Percentiles rank a stretch among this genome's conserved stretches.
Conservation (phyloP, 2,888 invertebrate species). For the Theodoxus fluviatilis region DNA sequence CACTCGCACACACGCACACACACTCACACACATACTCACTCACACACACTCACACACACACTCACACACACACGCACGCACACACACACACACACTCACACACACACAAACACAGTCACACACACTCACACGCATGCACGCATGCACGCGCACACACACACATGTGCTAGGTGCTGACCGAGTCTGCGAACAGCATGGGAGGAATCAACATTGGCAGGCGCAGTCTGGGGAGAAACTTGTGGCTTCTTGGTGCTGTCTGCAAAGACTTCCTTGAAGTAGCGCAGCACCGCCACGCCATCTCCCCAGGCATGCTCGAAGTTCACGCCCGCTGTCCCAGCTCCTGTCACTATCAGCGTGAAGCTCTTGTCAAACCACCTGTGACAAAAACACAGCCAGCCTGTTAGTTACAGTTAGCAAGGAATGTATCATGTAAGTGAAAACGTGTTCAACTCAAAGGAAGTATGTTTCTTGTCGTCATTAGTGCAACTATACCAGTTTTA, state of each 20-base stretch:
- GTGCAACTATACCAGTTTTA: too few species aligned
- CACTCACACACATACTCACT: background rate
- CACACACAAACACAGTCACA: too few species aligned
- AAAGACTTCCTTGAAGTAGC: constrained; percentile 83
- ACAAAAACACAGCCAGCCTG: constrained; percentile 37
- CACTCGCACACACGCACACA: constrained; percentile 6
- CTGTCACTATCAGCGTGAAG: constrained; percentile 83
- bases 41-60: constrained; percentile 3
- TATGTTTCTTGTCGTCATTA: too few species aligned
- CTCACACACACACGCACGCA: background rate
- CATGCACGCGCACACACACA: background rate
- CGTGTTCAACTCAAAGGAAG: too few species aligned
- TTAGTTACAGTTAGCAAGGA: background rate
- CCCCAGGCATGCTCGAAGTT: constrained; percentile 99
- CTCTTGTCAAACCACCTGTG: constrained; percentile 97
- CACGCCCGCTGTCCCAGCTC: constrained; percentile 84
- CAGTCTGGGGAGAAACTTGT: constrained; percentile 58
- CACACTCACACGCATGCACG: background rate
- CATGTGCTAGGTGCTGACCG: constrained; percentile 46
- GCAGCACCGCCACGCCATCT: constrained; percentile 94
- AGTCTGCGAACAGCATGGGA: constrained; percentile 51
- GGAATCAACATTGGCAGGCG: constrained; percentile 44
- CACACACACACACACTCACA: background rate
- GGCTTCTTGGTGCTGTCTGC: constrained; percentile 68
- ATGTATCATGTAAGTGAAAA: background rate